Percentiles rank a stretch among this genome's conserved stretches.
Evolutionary conservation across 2,113 vertebrate genomes (phyloP).

Genomic region (Sinocyclocheilus anophthalmus): DNA sequence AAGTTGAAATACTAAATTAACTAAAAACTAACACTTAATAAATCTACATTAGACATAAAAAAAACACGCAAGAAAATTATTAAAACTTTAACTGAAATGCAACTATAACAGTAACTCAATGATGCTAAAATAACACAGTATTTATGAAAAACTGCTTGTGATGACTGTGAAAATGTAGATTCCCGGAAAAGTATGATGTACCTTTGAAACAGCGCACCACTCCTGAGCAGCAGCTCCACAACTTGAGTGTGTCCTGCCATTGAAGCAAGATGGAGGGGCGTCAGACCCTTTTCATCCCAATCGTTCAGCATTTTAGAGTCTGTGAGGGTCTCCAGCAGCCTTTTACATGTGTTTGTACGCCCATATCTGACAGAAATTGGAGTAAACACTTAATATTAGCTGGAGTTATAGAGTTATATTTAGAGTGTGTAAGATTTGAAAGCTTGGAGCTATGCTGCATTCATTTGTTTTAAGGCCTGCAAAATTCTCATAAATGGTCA

Average conservation of each 20-base stretch:
- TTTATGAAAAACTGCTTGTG: too few species aligned
- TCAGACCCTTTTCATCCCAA: slow-evolving; percentile 91
- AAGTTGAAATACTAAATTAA: too few species aligned
- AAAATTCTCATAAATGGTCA: background rate
- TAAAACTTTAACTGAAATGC: too few species aligned
- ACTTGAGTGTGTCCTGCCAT: slow-evolving; percentile 91
- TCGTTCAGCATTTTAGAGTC: slow-evolving; percentile 93
- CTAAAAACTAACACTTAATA: too few species aligned
- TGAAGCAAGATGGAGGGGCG: slow-evolving; percentile 92
- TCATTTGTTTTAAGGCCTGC: background rate
- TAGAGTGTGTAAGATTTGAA: background rate
- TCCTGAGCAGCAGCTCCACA: slow-evolving; percentile 89
- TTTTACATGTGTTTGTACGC: slow-evolving; percentile 89
- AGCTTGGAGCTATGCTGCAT: background rate
- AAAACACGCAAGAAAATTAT: too few species aligned
- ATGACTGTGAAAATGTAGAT: too few species aligned
- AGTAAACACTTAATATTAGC: background rate
- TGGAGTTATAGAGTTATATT: too few species aligned
- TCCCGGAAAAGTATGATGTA: slow-evolving; percentile 52
- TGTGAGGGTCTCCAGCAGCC: slow-evolving; percentile 82
- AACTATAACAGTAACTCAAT: background rate
- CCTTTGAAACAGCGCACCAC: slow-evolving; percentile 92
- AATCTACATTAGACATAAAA: too few species aligned
- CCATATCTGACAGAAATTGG: slow-evolving; percentile 80
- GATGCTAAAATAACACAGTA: background rate